Conservation (phyloP, 2,888 invertebrate genomes). For the Sepiola atlantica region DNA sequence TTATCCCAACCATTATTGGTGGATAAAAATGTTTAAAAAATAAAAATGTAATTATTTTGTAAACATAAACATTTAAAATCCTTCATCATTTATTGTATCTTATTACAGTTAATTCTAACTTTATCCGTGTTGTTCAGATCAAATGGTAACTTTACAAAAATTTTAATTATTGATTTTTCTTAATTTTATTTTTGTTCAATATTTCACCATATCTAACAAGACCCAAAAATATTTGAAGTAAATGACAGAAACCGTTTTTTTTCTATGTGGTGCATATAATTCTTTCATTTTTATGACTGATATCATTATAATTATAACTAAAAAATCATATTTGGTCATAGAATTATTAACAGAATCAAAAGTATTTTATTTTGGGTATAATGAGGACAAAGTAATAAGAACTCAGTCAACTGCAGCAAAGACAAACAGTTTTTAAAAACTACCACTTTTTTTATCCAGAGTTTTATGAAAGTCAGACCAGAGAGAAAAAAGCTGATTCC, state of each 20-base stretch:
- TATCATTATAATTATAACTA: neutral
- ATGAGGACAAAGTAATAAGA: neutral
- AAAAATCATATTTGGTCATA: neutral
- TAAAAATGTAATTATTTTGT: no score
- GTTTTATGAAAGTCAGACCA: neutral
- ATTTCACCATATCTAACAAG: neutral
- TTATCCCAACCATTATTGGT: no score
- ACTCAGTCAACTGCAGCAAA: neutral
- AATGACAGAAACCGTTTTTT: neutral
- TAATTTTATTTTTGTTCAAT: neutral
- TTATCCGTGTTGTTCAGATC: neutral
- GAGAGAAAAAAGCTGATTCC: neutral
- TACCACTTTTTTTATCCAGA: neutral
- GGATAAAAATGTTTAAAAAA: no score
- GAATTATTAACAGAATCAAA: neutral
- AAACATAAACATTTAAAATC: no score
- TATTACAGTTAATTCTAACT: neutral
- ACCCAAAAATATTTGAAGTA: no score
- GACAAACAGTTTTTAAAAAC: neutral
- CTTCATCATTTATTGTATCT: neutral
- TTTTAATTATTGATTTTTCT: neutral
- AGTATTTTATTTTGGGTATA: neutral
- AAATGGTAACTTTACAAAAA: neutral
- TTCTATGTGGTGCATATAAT: neutral
- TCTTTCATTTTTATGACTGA: neutral